Evolutionary conservation across 2,797 vertebrate genomes (phyloP), one percentile per base, ranked within the genome.

Genomic region (Clamator glandarius): DNA sequence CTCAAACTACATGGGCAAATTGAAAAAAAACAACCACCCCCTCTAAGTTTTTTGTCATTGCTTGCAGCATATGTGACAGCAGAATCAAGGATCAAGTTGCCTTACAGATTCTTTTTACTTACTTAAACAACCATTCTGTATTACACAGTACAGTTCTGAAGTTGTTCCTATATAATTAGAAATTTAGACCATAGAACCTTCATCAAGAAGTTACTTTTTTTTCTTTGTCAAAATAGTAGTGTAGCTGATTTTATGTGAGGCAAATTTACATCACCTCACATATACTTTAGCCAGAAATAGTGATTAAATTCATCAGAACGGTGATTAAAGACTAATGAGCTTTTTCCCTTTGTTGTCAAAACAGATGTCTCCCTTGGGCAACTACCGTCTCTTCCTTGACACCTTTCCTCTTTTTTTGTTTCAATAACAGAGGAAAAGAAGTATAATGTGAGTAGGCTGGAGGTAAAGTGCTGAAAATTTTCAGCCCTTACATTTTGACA

Each of bases 11-110:
- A 85, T 31, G 14, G 17, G 48, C 10, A 50, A 67, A 35, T 63
- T 58, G 2, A 57, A 62, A 54, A 59, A 31, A 42, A 12, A 2
- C 2, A 4, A 0, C 1, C 1, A 8, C 11, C 28, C 20, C 4
- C 3, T 1, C 39, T 4, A 79, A 52, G 4, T 50, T 75, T 19
- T 74, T 90, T 63, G 50, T 44, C 26, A 6, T 31, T 55, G 7
- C 6, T 79, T 87, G 29, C 12, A 39, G 19, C 29, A 16, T 23
- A 35, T 36, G 15, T 61, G 72, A 33, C 8, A n/a, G 15, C 33
- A 78, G 70, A 67, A 81, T 68, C 8, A 57, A 89, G 48, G 9
- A 46, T 15, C 8, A 42, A 33, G 58, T n/a, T 44, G 17, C 33
- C 28, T 73, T 82, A 50, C 5, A 62, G 35, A 33, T 24, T 14